Conservation (phyloP, 2,797 vertebrate species). For the Poecilia picta region DNA sequence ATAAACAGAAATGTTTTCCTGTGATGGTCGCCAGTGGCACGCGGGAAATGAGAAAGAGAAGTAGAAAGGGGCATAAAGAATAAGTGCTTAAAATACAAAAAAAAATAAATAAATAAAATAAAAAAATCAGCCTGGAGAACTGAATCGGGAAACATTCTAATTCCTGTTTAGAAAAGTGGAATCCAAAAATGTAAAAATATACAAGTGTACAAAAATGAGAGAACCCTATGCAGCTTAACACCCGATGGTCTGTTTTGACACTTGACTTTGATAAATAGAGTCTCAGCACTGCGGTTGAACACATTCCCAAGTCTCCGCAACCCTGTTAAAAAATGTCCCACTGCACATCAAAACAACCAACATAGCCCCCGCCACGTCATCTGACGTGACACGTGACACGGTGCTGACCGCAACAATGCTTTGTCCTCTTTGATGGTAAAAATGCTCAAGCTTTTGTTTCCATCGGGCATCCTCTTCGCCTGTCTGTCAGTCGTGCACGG, state of each 20-base stretch:
- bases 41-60: slow-evolving; percentile 47
- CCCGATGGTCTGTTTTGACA: slow-evolving; percentile 77
- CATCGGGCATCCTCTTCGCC: slow-evolving; percentile 55
- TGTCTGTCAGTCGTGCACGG: slow-evolving; percentile 61
- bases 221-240: slow-evolving; percentile 52
- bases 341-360: slow-evolving; percentile 78
- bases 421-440: slow-evolving; percentile 69
- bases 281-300: slow-evolving; percentile 70
- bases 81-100: slow-evolving; percentile 77
- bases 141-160: slow-evolving; percentile 49
- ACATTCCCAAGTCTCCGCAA: slow-evolving; percentile 63
- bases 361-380: slow-evolving; percentile 67
- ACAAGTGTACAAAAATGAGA: slow-evolving; percentile 20
- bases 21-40: slow-evolving; percentile 70
- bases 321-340: slow-evolving; percentile 73
- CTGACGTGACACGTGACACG: slow-evolving; percentile 78
- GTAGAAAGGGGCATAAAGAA: slow-evolving; percentile 47
- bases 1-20: slow-evolving; percentile 75
- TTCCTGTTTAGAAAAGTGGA: slow-evolving; percentile 25
- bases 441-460: slow-evolving; percentile 74
- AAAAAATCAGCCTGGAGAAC: slow-evolving; percentile 62
- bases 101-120: slow-evolving; percentile 24
- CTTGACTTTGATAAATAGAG: slow-evolving; percentile 79
- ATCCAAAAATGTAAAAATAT: slow-evolving; percentile 23
- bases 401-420: slow-evolving; percentile 81